phyloP scores from a whole-genome alignment of 2,113 vertebrate species.

The Rostratula benghalensis region DNA sequence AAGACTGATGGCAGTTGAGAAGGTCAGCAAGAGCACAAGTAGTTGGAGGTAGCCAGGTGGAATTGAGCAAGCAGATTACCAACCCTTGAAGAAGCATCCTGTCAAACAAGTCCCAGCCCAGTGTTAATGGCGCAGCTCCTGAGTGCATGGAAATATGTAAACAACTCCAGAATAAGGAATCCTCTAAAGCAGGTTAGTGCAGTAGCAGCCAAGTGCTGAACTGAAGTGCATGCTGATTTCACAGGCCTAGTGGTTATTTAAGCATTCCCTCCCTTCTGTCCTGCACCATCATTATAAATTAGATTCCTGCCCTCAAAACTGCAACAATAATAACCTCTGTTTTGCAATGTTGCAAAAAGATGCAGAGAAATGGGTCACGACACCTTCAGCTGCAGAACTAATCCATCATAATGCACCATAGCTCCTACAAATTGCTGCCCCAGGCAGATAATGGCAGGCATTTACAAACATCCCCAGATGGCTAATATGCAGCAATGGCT shows the following conservation, averaged over 20 bases:
- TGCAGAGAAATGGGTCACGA: not conserved
- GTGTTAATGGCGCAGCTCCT: conserved; percentile 15
- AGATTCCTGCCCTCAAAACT: not conserved
- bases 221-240: not conserved
- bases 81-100: not conserved
- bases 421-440: conserved; percentile 1
- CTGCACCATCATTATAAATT: conserved; percentile 3
- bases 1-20: not conserved
- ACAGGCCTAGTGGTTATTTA: not conserved
- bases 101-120: not conserved
- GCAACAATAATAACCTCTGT: not conserved
- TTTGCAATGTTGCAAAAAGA: not conserved
- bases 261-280: conserved; percentile 17
- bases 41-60: not conserved
- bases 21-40: not conserved
- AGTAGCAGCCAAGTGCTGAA: not conserved
- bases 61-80: not conserved
- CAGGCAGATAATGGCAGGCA: not conserved
- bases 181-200: not conserved
- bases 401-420: not conserved
- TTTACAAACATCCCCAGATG: conserved; percentile 36
- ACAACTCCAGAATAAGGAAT: conserved; percentile 6
- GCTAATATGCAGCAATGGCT: conserved; percentile 7
- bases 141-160: not conserved
- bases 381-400: conserved; percentile 39